Conservation (phyloP, 2,888 invertebrate species). For the Pseudococcus jackbeardsleyi region DNA sequence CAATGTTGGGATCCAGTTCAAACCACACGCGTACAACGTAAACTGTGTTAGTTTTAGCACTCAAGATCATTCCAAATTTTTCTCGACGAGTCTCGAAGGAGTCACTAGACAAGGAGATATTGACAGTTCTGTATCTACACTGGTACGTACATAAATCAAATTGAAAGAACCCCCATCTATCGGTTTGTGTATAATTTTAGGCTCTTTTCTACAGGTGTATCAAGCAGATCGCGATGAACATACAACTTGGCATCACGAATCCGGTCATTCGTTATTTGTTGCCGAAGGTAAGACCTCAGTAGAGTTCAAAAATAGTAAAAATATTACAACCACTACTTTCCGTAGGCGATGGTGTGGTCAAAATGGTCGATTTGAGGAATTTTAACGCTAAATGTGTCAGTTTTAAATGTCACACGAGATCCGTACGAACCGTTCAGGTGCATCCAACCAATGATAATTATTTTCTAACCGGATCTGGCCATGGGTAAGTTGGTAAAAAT, state of each 20-base stretch:
- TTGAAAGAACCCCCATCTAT: neutral
- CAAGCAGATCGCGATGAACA: slow-evolving; percentile 68
- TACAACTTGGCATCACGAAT: slow-evolving; percentile 68
- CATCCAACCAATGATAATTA: slow-evolving; percentile 70
- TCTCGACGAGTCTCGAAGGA: slow-evolving; percentile 70
- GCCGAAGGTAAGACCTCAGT: slow-evolving; percentile 69
- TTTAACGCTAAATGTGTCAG: slow-evolving; percentile 63
- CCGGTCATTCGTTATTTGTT: slow-evolving; percentile 69
- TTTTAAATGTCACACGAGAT: slow-evolving; percentile 68
- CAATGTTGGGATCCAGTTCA: slow-evolving; percentile 69
- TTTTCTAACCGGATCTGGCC: slow-evolving; percentile 70
- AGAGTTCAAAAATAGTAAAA: neutral
- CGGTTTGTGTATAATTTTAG: neutral
- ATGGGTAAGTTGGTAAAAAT: slow-evolving; percentile 68
- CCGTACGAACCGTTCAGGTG: slow-evolving; percentile 69
- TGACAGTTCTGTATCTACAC: slow-evolving; percentile 64
- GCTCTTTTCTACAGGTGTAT: slow-evolving; percentile 66
- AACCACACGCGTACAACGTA: slow-evolving; percentile 69
- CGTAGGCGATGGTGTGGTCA: slow-evolving; percentile 69
- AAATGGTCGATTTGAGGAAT: slow-evolving; percentile 69
- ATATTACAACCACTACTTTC: neutral
- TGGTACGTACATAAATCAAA: neutral
- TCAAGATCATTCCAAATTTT: slow-evolving; percentile 68
- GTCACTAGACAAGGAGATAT: slow-evolving; percentile 70
- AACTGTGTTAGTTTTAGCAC: slow-evolving; percentile 69